phyloP scores from a whole-genome alignment of 2,888 invertebrate genomes.

The Bimastos eiseni region DNA sequence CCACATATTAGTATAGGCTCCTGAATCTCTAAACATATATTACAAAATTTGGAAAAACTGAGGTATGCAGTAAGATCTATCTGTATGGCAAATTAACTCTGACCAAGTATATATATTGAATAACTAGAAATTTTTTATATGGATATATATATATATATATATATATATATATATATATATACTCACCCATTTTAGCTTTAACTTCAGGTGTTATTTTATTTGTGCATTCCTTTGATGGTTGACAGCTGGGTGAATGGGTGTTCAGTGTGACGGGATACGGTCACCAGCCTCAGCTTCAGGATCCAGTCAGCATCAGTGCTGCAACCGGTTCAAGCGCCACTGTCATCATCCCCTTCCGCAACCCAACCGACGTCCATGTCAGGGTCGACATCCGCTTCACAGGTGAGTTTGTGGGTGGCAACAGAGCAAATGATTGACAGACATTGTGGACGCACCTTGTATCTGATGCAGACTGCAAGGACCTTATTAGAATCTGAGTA shows the following conservation, averaged over 20 bases:
- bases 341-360: conserved; percentile 60
- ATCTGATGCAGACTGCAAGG: no score
- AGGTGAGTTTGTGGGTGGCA: background rate
- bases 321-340: conserved; percentile 57
- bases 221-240: background rate
- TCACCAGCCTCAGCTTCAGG: conserved; percentile 56
- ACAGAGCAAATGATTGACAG: background rate
- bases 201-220: background rate
- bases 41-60: no score
- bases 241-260: conserved; percentile 60
- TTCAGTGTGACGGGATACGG: conserved; percentile 58
- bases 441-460: no score
- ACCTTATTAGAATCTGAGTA: no score
- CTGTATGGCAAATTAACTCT: no score
- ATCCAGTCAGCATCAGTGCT: conserved; percentile 56
- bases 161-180: conserved; percentile 18
- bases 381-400: conserved; percentile 53
- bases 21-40: no score
- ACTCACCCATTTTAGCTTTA: no score
- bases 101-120: no score
- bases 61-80: no score
- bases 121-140: no score
- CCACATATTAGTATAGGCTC: no score
- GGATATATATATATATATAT: no score
- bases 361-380: conserved; percentile 59